A percentile compares a stretch with the other conserved stretches of the same genome.
These are phyloP conservation scores for Coenonympha arcania DNA, from an alignment of 2,888 invertebrate genomes.

Conservation along the genomic window DNA sequence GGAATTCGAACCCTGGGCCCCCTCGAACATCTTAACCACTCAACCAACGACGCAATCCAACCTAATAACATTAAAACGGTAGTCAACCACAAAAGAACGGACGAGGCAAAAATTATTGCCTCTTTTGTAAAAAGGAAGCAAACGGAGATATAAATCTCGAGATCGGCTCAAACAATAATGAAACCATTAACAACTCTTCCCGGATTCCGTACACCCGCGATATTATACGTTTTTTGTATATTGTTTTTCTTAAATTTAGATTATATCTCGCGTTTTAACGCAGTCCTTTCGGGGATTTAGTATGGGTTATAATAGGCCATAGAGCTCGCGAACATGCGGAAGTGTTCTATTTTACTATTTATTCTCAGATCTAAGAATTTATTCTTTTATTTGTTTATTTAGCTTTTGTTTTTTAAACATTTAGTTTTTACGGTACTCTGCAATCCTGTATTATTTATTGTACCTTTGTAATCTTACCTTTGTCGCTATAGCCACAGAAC, in stretches of 20 bases:
- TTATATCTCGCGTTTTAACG: slow-evolving; percentile 68
- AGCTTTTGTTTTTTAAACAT: not conserved
- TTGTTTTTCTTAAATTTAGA: not conserved
- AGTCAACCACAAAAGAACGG: slow-evolving; percentile 8
- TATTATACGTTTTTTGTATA: slow-evolving; percentile 30
- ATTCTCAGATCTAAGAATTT: too few species aligned
- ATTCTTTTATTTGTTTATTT: not conserved
- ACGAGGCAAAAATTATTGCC: slow-evolving; percentile 11
- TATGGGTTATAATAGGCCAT: slow-evolving; percentile 46
- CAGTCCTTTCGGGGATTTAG: slow-evolving; percentile 53
- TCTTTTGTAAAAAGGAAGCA: slow-evolving; percentile 19
- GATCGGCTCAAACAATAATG: slow-evolving; percentile 18
- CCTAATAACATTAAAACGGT: not conserved
- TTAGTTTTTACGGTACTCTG: not conserved
- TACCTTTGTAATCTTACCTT: too few species aligned
- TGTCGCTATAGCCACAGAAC: too few species aligned
- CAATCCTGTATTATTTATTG: too few species aligned
- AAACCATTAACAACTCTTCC: slow-evolving; percentile 40
- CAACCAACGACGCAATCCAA: too few species aligned
- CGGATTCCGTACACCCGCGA: slow-evolving; percentile 50
- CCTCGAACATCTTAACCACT: too few species aligned
- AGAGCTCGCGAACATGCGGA: slow-evolving; percentile 59
- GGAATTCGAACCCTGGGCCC: too few species aligned
- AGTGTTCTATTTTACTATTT: slow-evolving; percentile 22
- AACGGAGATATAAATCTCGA: slow-evolving; percentile 20